Evolutionary conservation across 1,140 invertebrate species (phyloP), one percentile per base, ranked within the genome.

Genomic region (Euwallacea fornicatus): DNA sequence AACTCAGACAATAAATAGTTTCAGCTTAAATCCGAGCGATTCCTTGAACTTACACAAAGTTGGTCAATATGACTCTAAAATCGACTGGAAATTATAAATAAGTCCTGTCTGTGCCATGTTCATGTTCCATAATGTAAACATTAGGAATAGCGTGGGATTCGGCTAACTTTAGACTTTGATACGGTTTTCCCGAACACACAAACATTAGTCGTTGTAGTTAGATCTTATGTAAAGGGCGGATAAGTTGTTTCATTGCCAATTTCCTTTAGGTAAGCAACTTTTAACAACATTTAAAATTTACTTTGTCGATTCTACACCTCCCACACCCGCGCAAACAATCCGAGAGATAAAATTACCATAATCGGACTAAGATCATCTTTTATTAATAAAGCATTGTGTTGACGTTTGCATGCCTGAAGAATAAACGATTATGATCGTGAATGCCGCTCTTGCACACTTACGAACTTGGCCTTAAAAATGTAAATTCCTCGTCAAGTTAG

Each of bases 311-410:
- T 33, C 4, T 33, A 33, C 4, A 33, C 21, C 21, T 33, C 21
- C 21, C 21, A 33, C 21, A 33, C 21, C 21, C 21, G 21, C 21
- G 4, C 21, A 33, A 33, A 33, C 21, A 33, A 33, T 33, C 21
- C 21, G 21, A 33, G 54, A 69, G 67, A 69, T 69, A 69, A 69
- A 62, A 54, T 56, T 47, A 60, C 67, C 15, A 60, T 50, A 63
- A 63, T 63, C 59, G 47, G 21, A 47, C 59, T 33, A 42, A 55
- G 56, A 69, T 69, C 60, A 70, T 70, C 69, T 70, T 64, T 70
- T 70, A 70, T 70, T 70, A 70, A 70, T 70, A 64, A 70, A 63
- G 69, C 69, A 70, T 70, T 70, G 69, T 70, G 56, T 70, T n/a
- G 42, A 58, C 44, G 50, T 63, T 63, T 63, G 60, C 61, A 63